Percentiles rank a stretch among this genome's conserved stretches.
Conservation (phyloP, 2,113 vertebrate genomes). For the Misgurnus mizolepis region DNA sequence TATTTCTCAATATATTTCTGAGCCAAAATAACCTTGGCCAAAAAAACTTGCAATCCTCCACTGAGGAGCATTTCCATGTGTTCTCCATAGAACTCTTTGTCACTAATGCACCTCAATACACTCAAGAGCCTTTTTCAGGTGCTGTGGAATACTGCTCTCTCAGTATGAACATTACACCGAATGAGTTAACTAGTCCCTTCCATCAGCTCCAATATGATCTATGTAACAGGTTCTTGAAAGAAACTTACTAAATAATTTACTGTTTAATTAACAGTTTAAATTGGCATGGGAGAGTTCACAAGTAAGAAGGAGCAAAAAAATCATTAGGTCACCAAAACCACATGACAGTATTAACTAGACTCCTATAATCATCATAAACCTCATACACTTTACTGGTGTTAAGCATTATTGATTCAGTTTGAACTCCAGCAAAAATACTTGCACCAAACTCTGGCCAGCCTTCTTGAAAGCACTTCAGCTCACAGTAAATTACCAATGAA, state of each 20-base stretch:
- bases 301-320: background rate
- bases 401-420: slow-evolving; percentile 2
- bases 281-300: slow-evolving; percentile 21
- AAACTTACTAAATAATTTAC: slow-evolving; percentile 52
- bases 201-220: slow-evolving; percentile 45
- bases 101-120: slow-evolving; percentile 47
- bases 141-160: slow-evolving; percentile 3
- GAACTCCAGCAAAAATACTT: background rate
- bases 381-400: background rate
- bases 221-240: slow-evolving; percentile 33
- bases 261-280: slow-evolving; percentile 52
- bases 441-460: background rate
- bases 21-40: slow-evolving; percentile 38
- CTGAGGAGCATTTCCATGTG: slow-evolving; percentile 52
- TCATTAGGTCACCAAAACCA: slow-evolving; percentile 9
- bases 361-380: slow-evolving; percentile 12
- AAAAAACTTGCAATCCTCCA: slow-evolving; percentile 53
- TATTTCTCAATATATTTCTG: background rate
- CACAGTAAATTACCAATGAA: background rate
- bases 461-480: background rate
- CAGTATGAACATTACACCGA: slow-evolving; percentile 11
- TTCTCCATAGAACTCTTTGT: slow-evolving; percentile 12
- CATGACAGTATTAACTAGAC: background rate
- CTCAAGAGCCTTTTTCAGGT: slow-evolving; percentile 39
- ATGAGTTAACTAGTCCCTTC: background rate